These are phyloP conservation scores for Epistrophella euchroma DNA, from an alignment of 2,888 invertebrate species.

Conservation along the genomic window DNA sequence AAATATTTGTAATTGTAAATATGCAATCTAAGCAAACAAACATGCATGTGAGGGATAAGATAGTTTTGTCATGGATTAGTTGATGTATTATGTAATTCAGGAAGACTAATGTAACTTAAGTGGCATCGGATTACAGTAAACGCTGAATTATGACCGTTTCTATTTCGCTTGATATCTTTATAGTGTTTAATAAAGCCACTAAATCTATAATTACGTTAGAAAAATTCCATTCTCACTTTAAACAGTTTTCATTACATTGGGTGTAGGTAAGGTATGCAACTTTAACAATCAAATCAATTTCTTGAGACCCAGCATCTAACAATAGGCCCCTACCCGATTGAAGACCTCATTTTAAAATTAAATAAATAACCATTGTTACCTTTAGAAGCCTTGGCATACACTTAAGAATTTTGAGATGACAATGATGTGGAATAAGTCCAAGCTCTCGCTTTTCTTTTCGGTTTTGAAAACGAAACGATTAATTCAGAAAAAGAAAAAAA, in stretches of 20 bases:
- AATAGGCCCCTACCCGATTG: no score
- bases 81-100: conserved; percentile 3
- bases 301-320: neutral
- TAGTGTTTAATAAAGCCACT: neutral
- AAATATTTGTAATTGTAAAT: conserved; percentile 16
- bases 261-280: neutral
- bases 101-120: neutral
- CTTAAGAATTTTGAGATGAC: no score
- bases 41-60: conserved; percentile 21
- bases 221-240: neutral
- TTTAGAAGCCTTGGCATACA: no score
- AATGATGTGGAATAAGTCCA: no score
- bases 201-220: neutral
- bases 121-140: neutral
- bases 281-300: neutral
- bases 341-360: no score
- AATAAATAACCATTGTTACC: no score
- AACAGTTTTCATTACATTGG: neutral
- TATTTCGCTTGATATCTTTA: neutral
- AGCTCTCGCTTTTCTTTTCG: no score
- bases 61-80: neutral
- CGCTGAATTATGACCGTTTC: neutral
- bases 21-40: neutral
- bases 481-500: no score
- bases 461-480: no score